A percentile compares a stretch with the other conserved stretches of the same genome.
These are phyloP conservation scores for Aulostomus chinensis DNA, from an alignment of 2,797 vertebrate species.

Conservation along the genomic window DNA sequence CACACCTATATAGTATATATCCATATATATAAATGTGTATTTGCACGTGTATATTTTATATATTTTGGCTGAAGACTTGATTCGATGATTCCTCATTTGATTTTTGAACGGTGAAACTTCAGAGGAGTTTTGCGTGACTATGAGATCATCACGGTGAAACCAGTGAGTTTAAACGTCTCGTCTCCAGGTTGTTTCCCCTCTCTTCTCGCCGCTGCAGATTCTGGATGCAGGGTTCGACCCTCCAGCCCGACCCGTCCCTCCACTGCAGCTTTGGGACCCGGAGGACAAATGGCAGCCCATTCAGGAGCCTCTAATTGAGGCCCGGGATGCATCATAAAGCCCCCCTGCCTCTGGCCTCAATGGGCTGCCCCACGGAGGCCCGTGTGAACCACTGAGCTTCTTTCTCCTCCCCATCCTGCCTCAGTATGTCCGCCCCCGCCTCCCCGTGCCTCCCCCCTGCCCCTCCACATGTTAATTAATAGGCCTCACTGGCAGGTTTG, in stretches of 20 bases:
- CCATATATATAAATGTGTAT: too few species aligned
- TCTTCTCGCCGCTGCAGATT: too few species aligned
- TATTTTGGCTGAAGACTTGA: too few species aligned
- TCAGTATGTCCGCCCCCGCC: too few species aligned
- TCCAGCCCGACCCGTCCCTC: background rate
- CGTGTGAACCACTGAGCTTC: constrained; percentile 74
- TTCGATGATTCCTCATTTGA: too few species aligned
- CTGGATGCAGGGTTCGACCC: background rate
- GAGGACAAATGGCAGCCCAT: constrained; percentile 78
- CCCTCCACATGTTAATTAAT: constrained; percentile 79
- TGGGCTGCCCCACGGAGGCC: constrained; percentile 66
- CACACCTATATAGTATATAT: too few species aligned
- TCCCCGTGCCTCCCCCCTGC: constrained; percentile 29
- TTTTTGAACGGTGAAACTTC: too few species aligned
- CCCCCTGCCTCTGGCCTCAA: constrained; percentile 65
- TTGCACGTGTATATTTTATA: too few species aligned
- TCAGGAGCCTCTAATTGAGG: constrained; percentile 75
- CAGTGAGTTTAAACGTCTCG: too few species aligned
- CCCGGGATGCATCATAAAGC: constrained; percentile 67
- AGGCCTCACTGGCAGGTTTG: constrained; percentile 73
- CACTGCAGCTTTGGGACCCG: constrained; percentile 68
- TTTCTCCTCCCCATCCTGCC: constrained; percentile 52
- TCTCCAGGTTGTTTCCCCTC: too few species aligned
- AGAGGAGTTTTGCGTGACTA: too few species aligned
- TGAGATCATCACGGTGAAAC: too few species aligned